Evolutionary conservation across 2,888 invertebrate genomes (phyloP), one percentile per base, ranked within the genome.

Genomic region (Corythucha ciliata): DNA sequence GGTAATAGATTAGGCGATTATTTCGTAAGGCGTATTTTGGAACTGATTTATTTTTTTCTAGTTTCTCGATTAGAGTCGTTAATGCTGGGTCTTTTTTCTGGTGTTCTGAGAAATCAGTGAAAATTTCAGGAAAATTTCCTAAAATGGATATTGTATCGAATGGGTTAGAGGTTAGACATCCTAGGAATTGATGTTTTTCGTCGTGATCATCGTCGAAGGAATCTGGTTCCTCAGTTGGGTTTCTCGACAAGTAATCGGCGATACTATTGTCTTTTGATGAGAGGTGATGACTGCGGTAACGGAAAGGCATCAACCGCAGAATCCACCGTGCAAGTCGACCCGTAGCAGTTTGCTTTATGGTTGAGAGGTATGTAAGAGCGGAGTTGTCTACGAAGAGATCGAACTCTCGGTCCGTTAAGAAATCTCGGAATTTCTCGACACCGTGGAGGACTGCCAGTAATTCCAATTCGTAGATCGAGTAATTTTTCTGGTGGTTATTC

Each of bases 401-500:
- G 21, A 44, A 44, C 18, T 21, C 32, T 7, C 21, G 27, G 20
- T 44, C 32, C 8, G 27, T 32, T 2, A 44, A 10, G 27, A 32
- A 44, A 2, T 20, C 20, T 32, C 32, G 8, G 4, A 29, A 44
- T 32, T 44, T 44, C 18, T 44, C 44, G 7, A 44, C 20, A 2
- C 12, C 32, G 10, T 32, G 21, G 6, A 44, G 20, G 2, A 29
- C 22, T 25, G 18, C 44, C 7, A 32, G 29, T 14, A 44, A 44
- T 37, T 47, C 36, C 47, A 47, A 24, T 37, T 47, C 36, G 24
- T 21, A 47, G 14, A 37, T 37, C 25, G 36, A 4, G 37, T 47
- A 46, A 20, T 42, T 26, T 34, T 46, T 4, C 24, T 32, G 24
- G 16, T 46, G 33, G 12, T 2, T 21, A 16, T 37, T 16, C 3